phyloP scores from a whole-genome alignment of 2,888 invertebrate genomes.

The Caenorhabditis sulstoni region DNA sequence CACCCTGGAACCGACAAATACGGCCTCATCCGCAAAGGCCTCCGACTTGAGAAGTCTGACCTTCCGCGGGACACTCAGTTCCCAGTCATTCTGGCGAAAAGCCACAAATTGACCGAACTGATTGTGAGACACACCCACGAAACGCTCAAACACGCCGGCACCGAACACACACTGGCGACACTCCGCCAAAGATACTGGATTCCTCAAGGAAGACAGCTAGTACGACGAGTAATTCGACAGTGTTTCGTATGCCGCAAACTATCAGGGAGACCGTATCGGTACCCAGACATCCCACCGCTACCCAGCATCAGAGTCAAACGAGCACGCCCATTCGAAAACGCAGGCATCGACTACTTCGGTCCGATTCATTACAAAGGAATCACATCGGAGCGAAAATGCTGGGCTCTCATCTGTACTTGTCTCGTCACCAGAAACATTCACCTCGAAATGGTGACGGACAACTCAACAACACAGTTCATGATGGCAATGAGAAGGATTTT shows the following conservation, averaged over 20 bases:
- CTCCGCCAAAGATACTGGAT: conserved; percentile 7
- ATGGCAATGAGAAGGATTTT: conserved; percentile 24
- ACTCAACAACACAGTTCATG: conserved; percentile 17
- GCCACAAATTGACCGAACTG: conserved; percentile 23
- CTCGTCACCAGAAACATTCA: conserved; percentile 25
- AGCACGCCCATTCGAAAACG: conserved; percentile 17
- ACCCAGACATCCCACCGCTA: conserved; percentile 23
- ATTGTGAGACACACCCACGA: conserved; percentile 3
- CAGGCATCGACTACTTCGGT: conserved; percentile 44
- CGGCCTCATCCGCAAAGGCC: conserved; percentile 9
- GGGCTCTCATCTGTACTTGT: conserved; percentile 25
- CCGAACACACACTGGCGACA: conserved; percentile 8
- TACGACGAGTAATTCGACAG: neutral
- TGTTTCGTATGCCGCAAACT: conserved; percentile 24
- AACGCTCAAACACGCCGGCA: neutral
- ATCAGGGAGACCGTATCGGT: conserved; percentile 21
- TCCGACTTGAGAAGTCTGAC: conserved; percentile 3
- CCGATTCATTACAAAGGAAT: conserved; percentile 1
- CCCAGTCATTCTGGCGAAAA: conserved; percentile 9
- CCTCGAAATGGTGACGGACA: conserved; percentile 28
- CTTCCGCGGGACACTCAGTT: neutral
- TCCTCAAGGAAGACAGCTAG: conserved; percentile 6
- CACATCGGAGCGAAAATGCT: conserved; percentile 9
- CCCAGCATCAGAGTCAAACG: conserved; percentile 15
- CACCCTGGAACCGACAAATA: conserved; percentile 2